phyloP scores from a whole-genome alignment of 2,888 invertebrate genomes.

The Trichogramma dendrolimi region DNA sequence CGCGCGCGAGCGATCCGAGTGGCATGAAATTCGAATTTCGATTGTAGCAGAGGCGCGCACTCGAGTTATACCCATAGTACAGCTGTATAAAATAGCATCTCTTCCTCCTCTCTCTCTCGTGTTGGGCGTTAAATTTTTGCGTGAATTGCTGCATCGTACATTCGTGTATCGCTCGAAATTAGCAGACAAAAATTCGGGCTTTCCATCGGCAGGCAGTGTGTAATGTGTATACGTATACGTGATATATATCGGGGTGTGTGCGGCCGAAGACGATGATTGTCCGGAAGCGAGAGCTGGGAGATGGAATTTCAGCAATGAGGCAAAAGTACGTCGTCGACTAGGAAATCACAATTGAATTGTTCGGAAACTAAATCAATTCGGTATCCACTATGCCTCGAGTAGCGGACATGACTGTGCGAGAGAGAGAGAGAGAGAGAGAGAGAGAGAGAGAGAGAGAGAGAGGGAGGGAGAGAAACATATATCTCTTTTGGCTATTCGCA shows the following conservation, averaged over 20 bases:
- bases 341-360: slow-evolving; percentile 32
- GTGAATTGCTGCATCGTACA: slow-evolving; percentile 15
- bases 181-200: slow-evolving; percentile 8
- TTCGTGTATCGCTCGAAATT: background rate
- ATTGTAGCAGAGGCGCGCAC: too few species aligned
- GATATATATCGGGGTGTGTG: background rate
- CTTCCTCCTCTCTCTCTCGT: background rate
- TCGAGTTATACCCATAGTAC: too few species aligned
- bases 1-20: background rate
- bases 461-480: background rate
- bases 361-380: slow-evolving; percentile 31
- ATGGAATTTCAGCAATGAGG: slow-evolving; percentile 21
- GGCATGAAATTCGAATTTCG: background rate
- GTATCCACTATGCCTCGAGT: background rate
- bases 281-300: background rate
- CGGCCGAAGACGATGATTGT: too few species aligned
- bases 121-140: slow-evolving; percentile 9
- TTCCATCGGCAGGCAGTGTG: too few species aligned
- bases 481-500: too few species aligned
- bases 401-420: background rate
- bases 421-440: background rate
- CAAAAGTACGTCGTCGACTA: slow-evolving; percentile 15
- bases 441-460: slow-evolving; percentile 9
- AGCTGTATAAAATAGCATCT: background rate
- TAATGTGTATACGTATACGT: too few species aligned